Evolutionary conservation across 53 echinoderm and acorn worm species (phyloP).

Genomic region (Henricia sp.): DNA sequence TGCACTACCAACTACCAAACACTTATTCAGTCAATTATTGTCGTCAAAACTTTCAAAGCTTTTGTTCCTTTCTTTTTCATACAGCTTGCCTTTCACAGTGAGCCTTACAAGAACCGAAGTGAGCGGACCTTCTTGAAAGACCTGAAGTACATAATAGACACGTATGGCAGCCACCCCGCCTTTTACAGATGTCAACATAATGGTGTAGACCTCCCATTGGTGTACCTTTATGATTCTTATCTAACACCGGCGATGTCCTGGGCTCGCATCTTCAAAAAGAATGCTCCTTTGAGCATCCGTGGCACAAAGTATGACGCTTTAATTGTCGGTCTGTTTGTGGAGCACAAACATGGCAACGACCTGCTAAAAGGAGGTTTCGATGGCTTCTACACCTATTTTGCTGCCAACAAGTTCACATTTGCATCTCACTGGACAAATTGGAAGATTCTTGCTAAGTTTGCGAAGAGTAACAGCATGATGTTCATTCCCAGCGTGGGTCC

Average conservation of each 20-base stretch:
- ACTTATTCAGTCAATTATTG: too few relatives aligned
- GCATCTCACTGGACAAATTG: conserved; percentile 88
- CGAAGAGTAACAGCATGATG: conserved; percentile 59
- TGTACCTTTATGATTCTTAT: conserved; percentile 94
- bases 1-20: too few relatives aligned
- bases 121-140: conserved; percentile 76
- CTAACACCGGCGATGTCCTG: conserved; percentile 69
- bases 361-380: conserved; percentile 72
- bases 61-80: conserved; percentile 1
- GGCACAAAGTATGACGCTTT: conserved; percentile 79
- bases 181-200: conserved; percentile 62
- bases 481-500: conserved; percentile 95
- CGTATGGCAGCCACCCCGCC: conserved; percentile 86
- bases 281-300: conserved; percentile 63
- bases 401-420: conserved; percentile 82
- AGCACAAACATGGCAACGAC: conserved; percentile 73
- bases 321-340: conserved; percentile 81
- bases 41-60: not conserved
- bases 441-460: conserved; percentile 72
- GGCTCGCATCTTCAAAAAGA: conserved; percentile 72
- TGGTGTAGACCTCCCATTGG: conserved; percentile 65
- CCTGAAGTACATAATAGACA: conserved; percentile 81
- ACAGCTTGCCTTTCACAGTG: conserved; percentile 93
- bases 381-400: conserved; percentile 97
- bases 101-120: conserved; percentile 86